These are phyloP conservation scores for Aplidium turbinatum DNA, from an alignment of 23 tunicate species.

Conservation along the genomic window DNA sequence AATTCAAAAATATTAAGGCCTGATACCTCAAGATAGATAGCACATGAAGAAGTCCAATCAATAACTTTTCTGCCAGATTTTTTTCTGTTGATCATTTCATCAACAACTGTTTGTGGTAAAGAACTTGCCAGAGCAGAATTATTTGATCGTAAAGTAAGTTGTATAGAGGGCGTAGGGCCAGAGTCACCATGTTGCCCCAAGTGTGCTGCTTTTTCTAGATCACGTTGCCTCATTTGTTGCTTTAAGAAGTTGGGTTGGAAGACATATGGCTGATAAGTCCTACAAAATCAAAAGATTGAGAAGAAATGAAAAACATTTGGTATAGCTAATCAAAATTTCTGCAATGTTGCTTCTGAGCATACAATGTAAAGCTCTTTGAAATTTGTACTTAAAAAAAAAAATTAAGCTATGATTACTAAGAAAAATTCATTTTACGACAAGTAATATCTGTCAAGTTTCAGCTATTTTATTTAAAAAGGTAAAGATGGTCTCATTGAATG, in stretches of 20 bases:
- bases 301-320: neutral
- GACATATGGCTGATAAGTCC: conserved; percentile 89
- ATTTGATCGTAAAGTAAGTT: neutral
- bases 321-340: too few relatives aligned
- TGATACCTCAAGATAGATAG: conserved; percentile 74
- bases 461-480: too few relatives aligned
- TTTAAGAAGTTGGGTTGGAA: conserved; percentile 98
- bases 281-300: neutral
- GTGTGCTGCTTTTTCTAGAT: conserved; percentile 52
- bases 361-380: neutral
- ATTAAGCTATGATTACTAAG: too few relatives aligned
- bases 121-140: neutral
- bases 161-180: conserved; percentile 6
- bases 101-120: conserved; percentile 13
- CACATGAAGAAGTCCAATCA: conserved; percentile 98
- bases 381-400: too few relatives aligned
- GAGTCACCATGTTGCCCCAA: conserved; percentile 28
- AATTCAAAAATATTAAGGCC: too few relatives aligned
- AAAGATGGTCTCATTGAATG: too few relatives aligned
- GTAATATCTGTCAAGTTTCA: too few relatives aligned
- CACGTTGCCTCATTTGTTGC: conserved; percentile 77
- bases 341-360: too few relatives aligned
- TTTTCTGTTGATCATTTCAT: conserved; percentile 60
- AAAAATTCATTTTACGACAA: too few relatives aligned
- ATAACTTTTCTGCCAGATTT: conserved; percentile 94